These are phyloP conservation scores for Onychostruthus taczanowskii DNA, from an alignment of 2,113 vertebrate species.

Conservation along the genomic window DNA sequence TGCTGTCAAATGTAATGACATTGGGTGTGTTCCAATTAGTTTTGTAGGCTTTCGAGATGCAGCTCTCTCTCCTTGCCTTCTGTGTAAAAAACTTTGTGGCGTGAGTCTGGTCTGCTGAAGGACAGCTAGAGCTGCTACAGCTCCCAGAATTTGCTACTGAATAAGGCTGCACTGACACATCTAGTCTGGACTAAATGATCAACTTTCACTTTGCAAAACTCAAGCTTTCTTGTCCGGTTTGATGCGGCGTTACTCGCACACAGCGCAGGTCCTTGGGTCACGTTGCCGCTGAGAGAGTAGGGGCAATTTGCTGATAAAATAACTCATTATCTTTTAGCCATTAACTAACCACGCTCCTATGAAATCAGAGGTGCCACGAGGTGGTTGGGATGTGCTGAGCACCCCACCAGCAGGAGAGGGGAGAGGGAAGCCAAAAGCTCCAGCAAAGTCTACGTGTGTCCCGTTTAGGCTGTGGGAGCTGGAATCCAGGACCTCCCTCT, in stretches of 20 bases:
- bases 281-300: background rate
- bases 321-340: conserved; percentile 51
- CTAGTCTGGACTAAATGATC: background rate
- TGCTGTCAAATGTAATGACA: conserved; percentile 65
- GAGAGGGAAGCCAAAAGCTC: conserved; percentile 21
- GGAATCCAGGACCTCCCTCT: conserved; percentile 40
- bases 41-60: conserved; percentile 54
- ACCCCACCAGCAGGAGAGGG: background rate
- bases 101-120: conserved; percentile 11
- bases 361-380: conserved; percentile 43
- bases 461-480: conserved; percentile 8
- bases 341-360: conserved; percentile 42
- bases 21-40: conserved; percentile 66
- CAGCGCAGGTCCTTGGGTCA: background rate
- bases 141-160: background rate
- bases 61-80: conserved; percentile 63
- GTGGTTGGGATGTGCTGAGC: background rate
- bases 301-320: conserved; percentile 8
- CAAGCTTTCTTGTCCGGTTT: background rate
- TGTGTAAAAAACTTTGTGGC: conserved; percentile 55
- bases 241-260: rapidly evolving
- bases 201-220: background rate
- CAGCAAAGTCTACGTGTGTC: conserved; percentile 9
- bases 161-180: background rate
- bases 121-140: conserved; percentile 27